phyloP scores from a whole-genome alignment of 1,140 invertebrate genomes.

The Hydropsyche tenuis region DNA sequence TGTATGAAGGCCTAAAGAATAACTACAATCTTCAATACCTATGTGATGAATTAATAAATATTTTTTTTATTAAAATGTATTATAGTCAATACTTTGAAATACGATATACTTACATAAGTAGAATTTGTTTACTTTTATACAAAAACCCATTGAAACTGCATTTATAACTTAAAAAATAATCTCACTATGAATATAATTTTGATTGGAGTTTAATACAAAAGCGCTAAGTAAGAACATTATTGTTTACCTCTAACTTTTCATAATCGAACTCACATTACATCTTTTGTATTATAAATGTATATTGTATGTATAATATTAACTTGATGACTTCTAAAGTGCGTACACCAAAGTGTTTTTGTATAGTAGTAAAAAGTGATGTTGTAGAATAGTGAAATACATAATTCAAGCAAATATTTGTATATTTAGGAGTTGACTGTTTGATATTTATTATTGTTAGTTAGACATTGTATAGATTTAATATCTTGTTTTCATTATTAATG shows the following conservation, averaged over 20 bases:
- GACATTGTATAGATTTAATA: slow-evolving; percentile 46
- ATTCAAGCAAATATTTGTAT: slow-evolving; percentile 47
- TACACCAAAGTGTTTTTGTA: slow-evolving; percentile 42
- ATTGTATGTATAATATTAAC: not conserved
- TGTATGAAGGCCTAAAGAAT: too few species aligned
- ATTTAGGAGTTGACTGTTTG: slow-evolving; percentile 47
- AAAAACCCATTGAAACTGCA: not conserved
- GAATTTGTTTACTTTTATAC: slow-evolving; percentile 22
- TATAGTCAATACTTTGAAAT: too few species aligned
- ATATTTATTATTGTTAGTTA: slow-evolving; percentile 48
- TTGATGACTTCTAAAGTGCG: slow-evolving; percentile 35
- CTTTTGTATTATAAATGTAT: too few species aligned
- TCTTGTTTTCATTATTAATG: slow-evolving; percentile 28
- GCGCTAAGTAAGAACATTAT: too few species aligned
- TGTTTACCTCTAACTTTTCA: too few species aligned
- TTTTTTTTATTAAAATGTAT: too few species aligned
- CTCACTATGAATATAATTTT: not conserved
- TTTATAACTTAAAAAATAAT: not conserved
- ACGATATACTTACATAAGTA: not conserved
- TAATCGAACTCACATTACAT: too few species aligned
- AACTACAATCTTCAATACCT: too few species aligned
- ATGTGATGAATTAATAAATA: too few species aligned
- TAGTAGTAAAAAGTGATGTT: slow-evolving; percentile 47
- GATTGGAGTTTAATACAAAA: not conserved
- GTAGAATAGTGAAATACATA: slow-evolving; percentile 41